Evolutionary conservation across 1,140 invertebrate genomes (phyloP).

Genomic region (Armadillidium nasatum): DNA sequence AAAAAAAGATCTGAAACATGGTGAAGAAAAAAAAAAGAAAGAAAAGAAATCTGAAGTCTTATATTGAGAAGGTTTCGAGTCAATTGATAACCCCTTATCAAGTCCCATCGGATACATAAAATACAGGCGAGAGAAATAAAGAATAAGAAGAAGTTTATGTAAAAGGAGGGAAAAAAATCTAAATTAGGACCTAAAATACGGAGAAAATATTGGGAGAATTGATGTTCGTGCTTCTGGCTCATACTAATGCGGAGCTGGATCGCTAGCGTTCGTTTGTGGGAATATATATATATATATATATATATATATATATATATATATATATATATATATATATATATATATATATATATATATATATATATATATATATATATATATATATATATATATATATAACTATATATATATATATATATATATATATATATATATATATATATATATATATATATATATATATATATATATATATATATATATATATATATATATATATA

Average conservation of each 20-base stretch:
- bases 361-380: too few relatives aligned
- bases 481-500: too few relatives aligned
- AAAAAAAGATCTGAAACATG: background rate
- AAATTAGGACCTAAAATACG: background rate
- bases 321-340: too few relatives aligned
- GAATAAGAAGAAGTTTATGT: background rate
- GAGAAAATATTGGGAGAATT: background rate
- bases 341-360: too few relatives aligned
- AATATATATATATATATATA: too few relatives aligned
- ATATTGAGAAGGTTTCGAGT: background rate
- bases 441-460: too few relatives aligned
- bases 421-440: too few relatives aligned
- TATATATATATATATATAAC: too few relatives aligned
- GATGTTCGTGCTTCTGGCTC: background rate
- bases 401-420: too few relatives aligned
- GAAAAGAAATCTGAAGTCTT: background rate
- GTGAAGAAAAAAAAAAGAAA: background rate
- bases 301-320: too few relatives aligned
- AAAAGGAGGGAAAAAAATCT: background rate
- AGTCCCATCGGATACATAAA: slow-evolving; percentile 3
- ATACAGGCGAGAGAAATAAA: background rate
- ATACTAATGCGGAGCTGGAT: background rate
- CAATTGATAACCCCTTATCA: slow-evolving; percentile 8
- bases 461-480: too few relatives aligned
- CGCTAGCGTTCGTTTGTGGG: too few relatives aligned